A percentile compares a stretch with the other conserved stretches of the same genome.
Evolutionary conservation across 2,797 vertebrate genomes (phyloP).

Genomic region (Protosalanx chinensis): DNA sequence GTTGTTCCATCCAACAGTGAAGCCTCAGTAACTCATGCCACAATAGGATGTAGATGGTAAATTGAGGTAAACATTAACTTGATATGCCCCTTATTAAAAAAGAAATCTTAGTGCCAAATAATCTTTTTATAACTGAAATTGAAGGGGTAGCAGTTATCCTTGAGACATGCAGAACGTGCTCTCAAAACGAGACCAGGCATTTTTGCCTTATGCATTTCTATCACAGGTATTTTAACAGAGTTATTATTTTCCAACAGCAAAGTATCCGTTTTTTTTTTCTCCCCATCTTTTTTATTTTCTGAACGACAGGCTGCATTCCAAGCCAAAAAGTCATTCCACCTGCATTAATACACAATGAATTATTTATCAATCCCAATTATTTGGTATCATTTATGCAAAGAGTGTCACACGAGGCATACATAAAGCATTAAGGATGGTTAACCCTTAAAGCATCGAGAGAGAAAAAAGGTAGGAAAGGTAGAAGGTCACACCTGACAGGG

Average conservation of each 20-base stretch:
- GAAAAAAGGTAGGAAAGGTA: conserved; percentile 50
- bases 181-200: conserved; percentile 43
- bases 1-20: too few relatives aligned
- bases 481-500: conserved; percentile 79
- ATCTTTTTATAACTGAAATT: background rate
- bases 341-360: conserved; percentile 99
- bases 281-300: conserved; percentile 70
- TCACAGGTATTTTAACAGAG: conserved; percentile 65
- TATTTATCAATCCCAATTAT: conserved; percentile 99
- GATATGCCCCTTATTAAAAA: too few relatives aligned
- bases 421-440: conserved; percentile 94
- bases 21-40: too few relatives aligned
- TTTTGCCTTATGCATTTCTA: conserved; percentile 74
- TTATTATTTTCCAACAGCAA: conserved; percentile 60
- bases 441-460: conserved; percentile 84
- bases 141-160: background rate
- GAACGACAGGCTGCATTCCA: conserved; percentile 77
- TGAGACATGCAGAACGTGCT: conserved; percentile 9
- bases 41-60: too few relatives aligned
- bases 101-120: too few relatives aligned
- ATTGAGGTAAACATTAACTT: too few relatives aligned
- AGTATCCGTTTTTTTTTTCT: conserved; percentile 68
- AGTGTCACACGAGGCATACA: conserved; percentile 97
- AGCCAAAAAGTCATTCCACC: conserved; percentile 91
- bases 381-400: conserved; percentile 99